Percentiles rank a stretch among this genome's conserved stretches.
These are phyloP conservation scores for Natrix natrix DNA, from an alignment of 2,797 vertebrate species.

Conservation along the genomic window DNA sequence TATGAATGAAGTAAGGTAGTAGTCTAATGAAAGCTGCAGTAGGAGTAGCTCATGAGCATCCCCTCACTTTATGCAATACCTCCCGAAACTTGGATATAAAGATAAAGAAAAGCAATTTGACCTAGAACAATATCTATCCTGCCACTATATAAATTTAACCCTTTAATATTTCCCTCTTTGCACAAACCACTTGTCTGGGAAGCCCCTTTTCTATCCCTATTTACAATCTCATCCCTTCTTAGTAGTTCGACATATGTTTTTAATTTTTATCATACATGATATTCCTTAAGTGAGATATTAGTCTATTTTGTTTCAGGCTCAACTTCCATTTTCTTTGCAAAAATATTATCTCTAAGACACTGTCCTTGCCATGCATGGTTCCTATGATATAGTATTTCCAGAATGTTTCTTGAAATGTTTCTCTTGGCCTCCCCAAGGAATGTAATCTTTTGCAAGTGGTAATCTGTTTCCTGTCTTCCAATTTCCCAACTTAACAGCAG, in stretches of 20 bases:
- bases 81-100: background rate
- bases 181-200: background rate
- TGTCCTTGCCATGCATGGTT: background rate
- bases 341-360: background rate
- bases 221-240: background rate
- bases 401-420: background rate
- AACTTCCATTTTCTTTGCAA: background rate
- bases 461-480: slow-evolving; percentile 49
- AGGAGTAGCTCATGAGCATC: background rate
- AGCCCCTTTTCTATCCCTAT: background rate
- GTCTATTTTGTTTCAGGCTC: background rate
- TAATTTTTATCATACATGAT: background rate
- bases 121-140: background rate
- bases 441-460: background rate
- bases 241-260: background rate
- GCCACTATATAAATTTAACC: background rate
- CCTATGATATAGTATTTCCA: background rate
- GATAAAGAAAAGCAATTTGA: background rate
- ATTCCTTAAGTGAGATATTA: background rate
- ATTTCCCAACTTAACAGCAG: slow-evolving; percentile 45
- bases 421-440: background rate
- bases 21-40: background rate
- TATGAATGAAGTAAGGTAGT: background rate
- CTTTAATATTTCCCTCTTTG: background rate
- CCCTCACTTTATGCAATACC: background rate